phyloP scores from a whole-genome alignment of 2,113 vertebrate species.

The Struthio camelus region DNA sequence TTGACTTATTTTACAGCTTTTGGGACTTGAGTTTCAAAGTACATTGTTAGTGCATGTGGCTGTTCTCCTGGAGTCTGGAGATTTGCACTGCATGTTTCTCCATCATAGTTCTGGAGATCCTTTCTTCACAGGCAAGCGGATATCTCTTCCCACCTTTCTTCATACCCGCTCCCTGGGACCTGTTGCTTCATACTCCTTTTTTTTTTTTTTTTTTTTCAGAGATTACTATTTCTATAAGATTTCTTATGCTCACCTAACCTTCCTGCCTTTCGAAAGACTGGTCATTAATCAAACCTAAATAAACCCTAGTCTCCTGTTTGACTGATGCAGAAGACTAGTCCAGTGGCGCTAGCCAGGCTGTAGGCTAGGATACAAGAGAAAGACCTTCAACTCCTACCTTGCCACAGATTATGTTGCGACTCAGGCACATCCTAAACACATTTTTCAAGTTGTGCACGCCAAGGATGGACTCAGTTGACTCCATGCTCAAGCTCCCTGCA shows the following conservation, averaged over 20 bases:
- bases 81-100: neutral
- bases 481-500: neutral
- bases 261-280: neutral
- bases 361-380: neutral
- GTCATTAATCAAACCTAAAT: neutral
- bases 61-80: neutral
- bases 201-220: too few relatives aligned
- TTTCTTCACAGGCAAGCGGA: neutral
- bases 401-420: too few relatives aligned
- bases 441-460: neutral
- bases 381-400: neutral
- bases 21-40: fast-evolving
- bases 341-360: neutral
- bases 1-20: neutral
- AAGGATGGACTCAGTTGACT: neutral
- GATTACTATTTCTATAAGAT: neutral
- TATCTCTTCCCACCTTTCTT: neutral
- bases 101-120: neutral
- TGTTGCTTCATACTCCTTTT: neutral
- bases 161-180: neutral
- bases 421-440: neutral
- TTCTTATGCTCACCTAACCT: neutral
- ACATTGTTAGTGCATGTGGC: neutral
- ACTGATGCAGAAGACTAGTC: neutral
- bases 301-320: neutral